Evolutionary conservation across 2,797 vertebrate species (phyloP), one percentile per base, ranked within the genome.

Genomic region (Enteromius thamalakanensis): DNA sequence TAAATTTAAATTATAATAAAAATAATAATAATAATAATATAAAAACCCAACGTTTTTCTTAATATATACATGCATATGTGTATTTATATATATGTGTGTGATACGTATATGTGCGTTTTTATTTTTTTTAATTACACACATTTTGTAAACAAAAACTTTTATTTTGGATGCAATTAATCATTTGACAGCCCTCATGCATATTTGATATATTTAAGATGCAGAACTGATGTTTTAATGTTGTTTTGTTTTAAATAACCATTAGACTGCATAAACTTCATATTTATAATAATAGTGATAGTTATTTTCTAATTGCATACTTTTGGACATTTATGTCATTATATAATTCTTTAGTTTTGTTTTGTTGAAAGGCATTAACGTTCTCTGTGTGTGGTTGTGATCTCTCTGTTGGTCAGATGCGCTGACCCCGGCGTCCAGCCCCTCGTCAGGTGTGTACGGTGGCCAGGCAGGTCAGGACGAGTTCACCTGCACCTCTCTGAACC

Each of bases 361-460:
- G 4, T 37, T 26, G 14, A 29, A 49, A 6, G 49, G 17, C 23
- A n/a, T 21, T 68, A 4, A 7, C 6, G 14, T 23, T 23, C 37
- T 42, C 14, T 64, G 1, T 34, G 26, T 45, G 12, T 32, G 34
- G 5, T 47, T 64, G 37, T 58, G n/a, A 84, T 65, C 23, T 6
- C 37, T 70, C 32, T 71, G 75, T 5, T 2, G 3, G 83, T 4
- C 65, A 99, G 97, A 99, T 86, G 95, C 96, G 32, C 93, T 99
- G 80, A 98, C 97, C 17, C 98, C 98, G 64, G 97, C 97, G 5
- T 98, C 97, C 67, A 99, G 98, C 87, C 97, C 98, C 12, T 98
- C 96, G 0, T 97, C 97, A 0, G 93, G 95, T 85, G 94, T 94
- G 83, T 96, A 91, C 42, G 93, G 91, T 19, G 32, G 91, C 82